Evolutionary conservation across 2,888 invertebrate species (phyloP), one percentile per base, ranked within the genome.

Genomic region (Neoaliturus tenellus): DNA sequence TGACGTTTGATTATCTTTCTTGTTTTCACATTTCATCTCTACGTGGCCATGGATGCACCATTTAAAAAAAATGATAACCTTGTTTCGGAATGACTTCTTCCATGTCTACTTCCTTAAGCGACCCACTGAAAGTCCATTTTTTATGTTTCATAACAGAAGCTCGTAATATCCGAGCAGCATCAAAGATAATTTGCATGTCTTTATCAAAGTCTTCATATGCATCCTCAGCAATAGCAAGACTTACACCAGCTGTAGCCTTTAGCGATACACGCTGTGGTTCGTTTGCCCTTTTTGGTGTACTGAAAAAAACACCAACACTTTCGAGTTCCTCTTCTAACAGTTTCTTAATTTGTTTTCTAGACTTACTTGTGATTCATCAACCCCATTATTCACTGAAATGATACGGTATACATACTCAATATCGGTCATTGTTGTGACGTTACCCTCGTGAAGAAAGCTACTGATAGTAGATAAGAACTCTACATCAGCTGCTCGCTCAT

Each of bases 221-320:
- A 8, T 69, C 69, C 39, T 69, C 69, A 28, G 69, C 31, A 69
- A 4, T 69, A 14, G 69, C 69, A 2, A 69, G 14, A 3, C 6
- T 14, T 4, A 69, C 69, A 69, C 14, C 69, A 8, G 69, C 31
- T 6, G 69, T 69, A 8, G 39, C 14, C 31, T 69, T 69, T n/a
- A 69, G 69, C 10, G 69, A 69, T 69, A 69, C 14, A 3, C 69
- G 69, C 14, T 69, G 69, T 31, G 69, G 28, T 14, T 69, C 69
- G 31, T 69, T 69, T 31, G 31, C 69, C 3, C 69, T 69, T 69
- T 69, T 69, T 28, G 69, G 69, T 6, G 2, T 69, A 69, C 69
- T 69, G 14, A 69, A 69, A 2, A 69, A 2, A 69, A 69, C 25
- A 28, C 69, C 31, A 28, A 69, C 6, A 69, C 6, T 5, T 69